Percentiles rank a stretch among this genome's conserved stretches.
Conservation (phyloP, 2,888 invertebrate species). For the Lasioglossum pauxillum region DNA sequence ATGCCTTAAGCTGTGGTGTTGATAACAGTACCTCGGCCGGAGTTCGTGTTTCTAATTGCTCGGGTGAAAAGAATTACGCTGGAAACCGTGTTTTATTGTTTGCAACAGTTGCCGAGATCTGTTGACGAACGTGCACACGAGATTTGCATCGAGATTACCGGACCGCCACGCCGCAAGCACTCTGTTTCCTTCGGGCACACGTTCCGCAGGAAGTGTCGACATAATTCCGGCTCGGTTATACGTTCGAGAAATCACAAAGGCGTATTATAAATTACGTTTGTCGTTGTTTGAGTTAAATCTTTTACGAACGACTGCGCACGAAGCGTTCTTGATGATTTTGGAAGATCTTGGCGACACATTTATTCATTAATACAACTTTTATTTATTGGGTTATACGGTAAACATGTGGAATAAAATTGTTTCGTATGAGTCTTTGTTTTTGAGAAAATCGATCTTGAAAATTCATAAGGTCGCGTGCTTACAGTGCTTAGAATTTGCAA, state of each 20-base stretch:
- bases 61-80: constrained; percentile 46
- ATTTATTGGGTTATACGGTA: no score
- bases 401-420: no score
- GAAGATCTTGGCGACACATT: no score
- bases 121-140: constrained; percentile 45
- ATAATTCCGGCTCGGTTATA: constrained; percentile 57
- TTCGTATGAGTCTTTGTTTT: no score
- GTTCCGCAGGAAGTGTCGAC: constrained; percentile 66
- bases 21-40: constrained; percentile 17
- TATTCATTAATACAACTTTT: no score
- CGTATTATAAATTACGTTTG: constrained; percentile 61
- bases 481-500: no score
- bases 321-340: no score
- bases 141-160: constrained; percentile 49
- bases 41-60: constrained; percentile 35
- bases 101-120: constrained; percentile 13
- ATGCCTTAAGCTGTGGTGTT: constrained; percentile 12
- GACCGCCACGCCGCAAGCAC: constrained; percentile 12
- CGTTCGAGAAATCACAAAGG: constrained; percentile 55
- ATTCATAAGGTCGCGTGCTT: no score
- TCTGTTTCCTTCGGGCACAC: constrained; percentile 33
- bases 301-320: constrained; percentile 17
- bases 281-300: constrained; percentile 45
- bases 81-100: constrained; percentile 49
- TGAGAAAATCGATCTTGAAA: no score